phyloP scores from a whole-genome alignment of 2,888 invertebrate genomes.

The Xanthorhoe designata region DNA sequence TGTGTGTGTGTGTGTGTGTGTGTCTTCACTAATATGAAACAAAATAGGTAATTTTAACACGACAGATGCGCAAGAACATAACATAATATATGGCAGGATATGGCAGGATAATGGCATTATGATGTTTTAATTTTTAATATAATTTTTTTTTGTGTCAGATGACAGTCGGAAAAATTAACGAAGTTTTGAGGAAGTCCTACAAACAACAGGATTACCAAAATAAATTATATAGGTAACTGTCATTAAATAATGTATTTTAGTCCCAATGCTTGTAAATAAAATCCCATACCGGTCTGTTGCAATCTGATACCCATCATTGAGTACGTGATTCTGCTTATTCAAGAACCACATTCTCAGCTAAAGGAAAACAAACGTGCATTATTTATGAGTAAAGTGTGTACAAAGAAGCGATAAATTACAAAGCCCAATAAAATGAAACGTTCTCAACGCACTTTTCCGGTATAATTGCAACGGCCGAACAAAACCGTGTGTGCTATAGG shows the following conservation, averaged over 20 bases:
- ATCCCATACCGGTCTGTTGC: neutral
- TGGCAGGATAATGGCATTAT: neutral
- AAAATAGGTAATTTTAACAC: too few relatives aligned
- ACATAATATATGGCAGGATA: too few relatives aligned
- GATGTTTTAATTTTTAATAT: too few relatives aligned
- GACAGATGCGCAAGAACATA: too few relatives aligned
- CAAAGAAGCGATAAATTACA: slow-evolving; percentile 39
- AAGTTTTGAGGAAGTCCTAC: too few relatives aligned
- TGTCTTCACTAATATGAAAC: too few relatives aligned
- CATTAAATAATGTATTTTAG: neutral
- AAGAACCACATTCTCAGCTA: neutral
- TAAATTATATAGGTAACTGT: too few relatives aligned
- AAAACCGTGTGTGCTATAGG: slow-evolving; percentile 63
- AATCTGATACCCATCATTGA: slow-evolving; percentile 2
- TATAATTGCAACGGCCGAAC: slow-evolving; percentile 52
- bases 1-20: too few relatives aligned
- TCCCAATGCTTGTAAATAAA: neutral
- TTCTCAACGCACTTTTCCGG: slow-evolving; percentile 53
- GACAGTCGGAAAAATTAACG: too few relatives aligned
- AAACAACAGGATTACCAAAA: too few relatives aligned
- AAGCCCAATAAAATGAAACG: slow-evolving; percentile 44
- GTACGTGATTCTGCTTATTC: neutral
- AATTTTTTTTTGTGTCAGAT: too few relatives aligned
- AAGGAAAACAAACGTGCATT: slow-evolving; percentile 18
- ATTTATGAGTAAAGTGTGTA: slow-evolving; percentile 26